Base-by-base conservation (phyloP, 1,140 invertebrate genomes). In the Drosophila novamexicana region DNA sequence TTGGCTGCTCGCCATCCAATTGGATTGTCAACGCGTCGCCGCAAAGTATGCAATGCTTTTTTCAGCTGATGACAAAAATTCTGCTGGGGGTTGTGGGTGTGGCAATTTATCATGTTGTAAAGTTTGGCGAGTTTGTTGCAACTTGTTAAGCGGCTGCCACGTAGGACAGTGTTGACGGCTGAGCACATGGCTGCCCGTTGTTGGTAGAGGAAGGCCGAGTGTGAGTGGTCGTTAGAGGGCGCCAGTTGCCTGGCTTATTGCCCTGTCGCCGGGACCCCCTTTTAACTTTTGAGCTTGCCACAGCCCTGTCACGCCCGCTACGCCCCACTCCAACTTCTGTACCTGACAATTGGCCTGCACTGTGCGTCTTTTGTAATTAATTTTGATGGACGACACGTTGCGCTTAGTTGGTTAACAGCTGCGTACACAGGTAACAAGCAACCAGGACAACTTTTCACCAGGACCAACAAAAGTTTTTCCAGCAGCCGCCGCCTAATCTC, bases 381-480 rank as follows among this genome's bases (percentile, higher is more conserved):
- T 91, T 91, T 91, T 91, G 89, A 91, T 91, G 89, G 89, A 91
- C 77, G 83, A 90, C 88, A 81, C 77, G 79, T 85, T 84, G 75
- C 75, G 84, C 77, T 90, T 79, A 90, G 86, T 81, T 86, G 79
- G 70, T 59, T 54, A 52, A 42, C 77, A 64, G 74, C 72, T 81
- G 78, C 71, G 74, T 4, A 29, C 50, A 64, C 83, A 82, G 79
- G 83, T 73, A 68, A 61, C 40, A 44, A 54, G 22, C 56, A 16
- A 69, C 54, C 61, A 66, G 44, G 3, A 75, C 53, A 88, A 89
- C 80, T 89, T 88, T 85, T 75, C 49, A 44, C 54, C 52, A 22
- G 64, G 36, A 58, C 72, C 18, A 50, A 50, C 39, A 39, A 67
- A 88, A 76, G 62, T 80, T 81, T 81, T 74, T 36, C 53, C 40